phyloP scores from a whole-genome alignment of 2,797 vertebrate genomes.

The Oryzias dopingdopingensis region DNA sequence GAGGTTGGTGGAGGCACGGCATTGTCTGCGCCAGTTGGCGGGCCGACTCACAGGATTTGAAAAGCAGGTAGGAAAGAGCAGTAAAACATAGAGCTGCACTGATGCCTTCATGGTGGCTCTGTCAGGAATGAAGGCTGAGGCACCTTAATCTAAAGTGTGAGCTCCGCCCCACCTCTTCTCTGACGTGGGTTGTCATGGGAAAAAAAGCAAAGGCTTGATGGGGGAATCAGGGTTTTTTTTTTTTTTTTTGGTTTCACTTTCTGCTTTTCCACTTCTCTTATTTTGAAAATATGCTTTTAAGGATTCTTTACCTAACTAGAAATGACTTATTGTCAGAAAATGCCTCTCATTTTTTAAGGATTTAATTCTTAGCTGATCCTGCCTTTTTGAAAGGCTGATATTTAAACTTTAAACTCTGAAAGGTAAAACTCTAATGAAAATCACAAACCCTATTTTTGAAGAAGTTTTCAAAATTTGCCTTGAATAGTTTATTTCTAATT shows the following conservation, averaged over 20 bases:
- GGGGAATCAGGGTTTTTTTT: background rate
- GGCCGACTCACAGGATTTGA: conserved; percentile 50
- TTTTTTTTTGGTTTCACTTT: conserved; percentile 6
- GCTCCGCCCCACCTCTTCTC: conserved; percentile 19
- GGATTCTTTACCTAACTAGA: background rate
- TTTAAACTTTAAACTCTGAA: no score
- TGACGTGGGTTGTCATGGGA: conserved; percentile 17
- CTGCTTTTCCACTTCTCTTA: background rate
- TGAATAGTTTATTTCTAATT: no score
- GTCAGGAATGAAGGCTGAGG: background rate
- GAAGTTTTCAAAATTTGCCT: no score
- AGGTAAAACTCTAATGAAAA: no score
- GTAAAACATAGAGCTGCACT: conserved; percentile 43
- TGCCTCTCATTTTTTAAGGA: background rate
- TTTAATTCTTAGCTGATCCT: no score
- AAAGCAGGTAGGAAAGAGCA: conserved; percentile 38
- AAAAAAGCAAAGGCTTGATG: background rate
- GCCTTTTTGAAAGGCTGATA: no score
- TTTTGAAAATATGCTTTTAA: background rate
- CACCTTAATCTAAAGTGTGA: background rate
- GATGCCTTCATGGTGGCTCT: conserved; percentile 48
- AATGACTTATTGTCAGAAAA: background rate
- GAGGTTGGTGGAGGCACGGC: conserved; percentile 66
- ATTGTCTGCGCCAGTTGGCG: conserved; percentile 73
- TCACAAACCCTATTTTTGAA: no score